Percentiles rank a stretch among this genome's conserved stretches.
Conservation (phyloP, 2,113 vertebrate species). For the Struthio camelus region DNA sequence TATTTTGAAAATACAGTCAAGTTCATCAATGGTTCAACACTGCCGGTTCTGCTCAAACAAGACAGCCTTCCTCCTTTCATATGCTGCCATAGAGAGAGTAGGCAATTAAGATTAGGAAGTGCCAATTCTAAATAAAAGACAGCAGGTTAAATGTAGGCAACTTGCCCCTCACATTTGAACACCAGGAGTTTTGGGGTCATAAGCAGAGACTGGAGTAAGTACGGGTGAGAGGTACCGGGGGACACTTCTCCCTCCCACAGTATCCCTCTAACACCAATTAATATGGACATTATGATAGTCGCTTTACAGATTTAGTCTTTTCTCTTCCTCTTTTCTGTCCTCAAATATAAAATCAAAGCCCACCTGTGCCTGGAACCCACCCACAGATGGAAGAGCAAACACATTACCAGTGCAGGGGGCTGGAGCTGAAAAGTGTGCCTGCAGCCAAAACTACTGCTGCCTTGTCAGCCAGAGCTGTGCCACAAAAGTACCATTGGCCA, state of each 20-base stretch:
- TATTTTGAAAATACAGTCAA: neutral
- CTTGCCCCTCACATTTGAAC: neutral
- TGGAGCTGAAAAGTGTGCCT: neutral
- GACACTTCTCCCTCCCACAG: neutral
- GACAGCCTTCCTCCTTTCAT: neutral
- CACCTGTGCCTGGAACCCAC: neutral
- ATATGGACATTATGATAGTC: neutral
- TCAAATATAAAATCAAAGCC: neutral
- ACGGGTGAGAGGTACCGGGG: neutral
- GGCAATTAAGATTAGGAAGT: neutral
- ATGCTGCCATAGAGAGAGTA: neutral
- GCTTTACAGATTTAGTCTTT: neutral
- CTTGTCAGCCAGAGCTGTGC: neutral
- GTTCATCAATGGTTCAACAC: neutral
- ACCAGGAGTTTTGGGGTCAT: fast-evolving
- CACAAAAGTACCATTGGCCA: neutral
- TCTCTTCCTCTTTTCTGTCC: neutral
- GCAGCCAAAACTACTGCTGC: neutral
- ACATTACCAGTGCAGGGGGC: too few relatives aligned
- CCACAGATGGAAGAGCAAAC: too few relatives aligned
- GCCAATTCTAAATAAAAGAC: neutral
- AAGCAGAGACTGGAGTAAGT: neutral
- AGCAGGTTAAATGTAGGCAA: neutral
- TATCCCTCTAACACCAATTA: neutral
- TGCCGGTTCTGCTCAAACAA: neutral